Conservation (phyloP, 2,797 vertebrate genomes). For the Pitangus sulphuratus region DNA sequence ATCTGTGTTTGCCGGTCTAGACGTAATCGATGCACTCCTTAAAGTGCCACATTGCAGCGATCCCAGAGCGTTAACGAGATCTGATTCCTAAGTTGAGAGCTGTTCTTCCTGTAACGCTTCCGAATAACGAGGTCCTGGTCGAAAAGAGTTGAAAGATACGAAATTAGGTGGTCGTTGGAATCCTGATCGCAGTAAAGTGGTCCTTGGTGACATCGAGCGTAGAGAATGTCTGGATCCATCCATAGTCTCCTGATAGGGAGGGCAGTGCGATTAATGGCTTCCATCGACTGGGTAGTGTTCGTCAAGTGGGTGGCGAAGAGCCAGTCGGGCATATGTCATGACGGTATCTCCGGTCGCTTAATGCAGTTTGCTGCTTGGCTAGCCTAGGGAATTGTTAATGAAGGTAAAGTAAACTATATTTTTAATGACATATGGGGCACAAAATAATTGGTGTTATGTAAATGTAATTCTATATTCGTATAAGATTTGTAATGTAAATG, state of each 20-base stretch:
- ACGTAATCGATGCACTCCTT: conserved; percentile 84
- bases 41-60: conserved; percentile 84
- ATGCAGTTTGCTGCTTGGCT: conserved; percentile 86
- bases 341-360: conserved; percentile 85
- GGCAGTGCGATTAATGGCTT: conserved; percentile 85
- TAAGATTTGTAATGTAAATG: conserved; percentile 60
- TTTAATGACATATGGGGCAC: conserved; percentile 86
- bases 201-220: conserved; percentile 90
- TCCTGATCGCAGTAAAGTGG: conserved; percentile 89
- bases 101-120: conserved; percentile 91
- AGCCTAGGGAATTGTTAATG: conserved; percentile 86
- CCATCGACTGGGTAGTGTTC: conserved; percentile 85
- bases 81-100: conserved; percentile 88
- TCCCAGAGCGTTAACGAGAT: conserved; percentile 85
- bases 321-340: conserved; percentile 86
- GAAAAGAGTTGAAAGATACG: conserved; percentile 85
- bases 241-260: conserved; percentile 86
- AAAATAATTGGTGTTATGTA: conserved; percentile 81
- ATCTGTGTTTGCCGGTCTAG: conserved; percentile 88
- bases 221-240: conserved; percentile 93
- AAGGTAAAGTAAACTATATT: conserved; percentile 87
- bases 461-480: conserved; percentile 72
- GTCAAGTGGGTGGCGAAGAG: conserved; percentile 86
- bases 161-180: conserved; percentile 87
- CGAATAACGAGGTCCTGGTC: conserved; percentile 91